Evolutionary conservation across 2,888 invertebrate genomes (phyloP).

Genomic region (Drosophila conformis): DNA sequence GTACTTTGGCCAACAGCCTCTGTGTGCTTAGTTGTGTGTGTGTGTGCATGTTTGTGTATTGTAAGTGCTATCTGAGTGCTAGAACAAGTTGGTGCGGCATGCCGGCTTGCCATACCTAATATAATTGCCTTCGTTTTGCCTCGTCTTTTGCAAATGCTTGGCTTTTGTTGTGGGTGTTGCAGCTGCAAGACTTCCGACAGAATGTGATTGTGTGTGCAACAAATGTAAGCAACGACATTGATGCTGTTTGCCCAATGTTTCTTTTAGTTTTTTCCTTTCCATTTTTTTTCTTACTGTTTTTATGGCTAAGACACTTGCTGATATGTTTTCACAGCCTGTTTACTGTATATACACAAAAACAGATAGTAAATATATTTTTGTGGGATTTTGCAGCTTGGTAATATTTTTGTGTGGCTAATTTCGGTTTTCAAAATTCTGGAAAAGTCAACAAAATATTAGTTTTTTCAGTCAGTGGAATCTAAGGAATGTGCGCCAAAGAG

Average conservation of each 20-base stretch:
- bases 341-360: background rate
- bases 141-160: slow-evolving; percentile 38
- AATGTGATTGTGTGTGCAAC: slow-evolving; percentile 49
- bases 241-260: slow-evolving; percentile 44
- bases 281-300: slow-evolving; percentile 5
- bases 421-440: slow-evolving; percentile 7
- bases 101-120: slow-evolving; percentile 62
- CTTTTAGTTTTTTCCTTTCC: slow-evolving; percentile 7
- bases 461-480: background rate
- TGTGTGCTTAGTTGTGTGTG: background rate
- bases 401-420: slow-evolving; percentile 14
- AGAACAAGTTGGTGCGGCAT: slow-evolving; percentile 60
- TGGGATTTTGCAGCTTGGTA: slow-evolving; percentile 8
- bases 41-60: slow-evolving; percentile 22
- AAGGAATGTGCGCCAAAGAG: background rate
- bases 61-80: slow-evolving; percentile 58
- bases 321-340: background rate
- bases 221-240: slow-evolving; percentile 71
- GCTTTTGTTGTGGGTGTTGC: slow-evolving; percentile 53
- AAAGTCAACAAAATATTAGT: slow-evolving; percentile 11
- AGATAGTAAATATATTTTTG: slow-evolving; percentile 11
- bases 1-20: slow-evolving; percentile 43
- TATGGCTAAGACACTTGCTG: slow-evolving; percentile 8
- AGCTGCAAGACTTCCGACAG: slow-evolving; percentile 46
- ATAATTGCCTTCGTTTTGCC: slow-evolving; percentile 74